These are phyloP conservation scores for Alfaro cultratus DNA, from an alignment of 2,797 vertebrate species.

Conservation along the genomic window DNA sequence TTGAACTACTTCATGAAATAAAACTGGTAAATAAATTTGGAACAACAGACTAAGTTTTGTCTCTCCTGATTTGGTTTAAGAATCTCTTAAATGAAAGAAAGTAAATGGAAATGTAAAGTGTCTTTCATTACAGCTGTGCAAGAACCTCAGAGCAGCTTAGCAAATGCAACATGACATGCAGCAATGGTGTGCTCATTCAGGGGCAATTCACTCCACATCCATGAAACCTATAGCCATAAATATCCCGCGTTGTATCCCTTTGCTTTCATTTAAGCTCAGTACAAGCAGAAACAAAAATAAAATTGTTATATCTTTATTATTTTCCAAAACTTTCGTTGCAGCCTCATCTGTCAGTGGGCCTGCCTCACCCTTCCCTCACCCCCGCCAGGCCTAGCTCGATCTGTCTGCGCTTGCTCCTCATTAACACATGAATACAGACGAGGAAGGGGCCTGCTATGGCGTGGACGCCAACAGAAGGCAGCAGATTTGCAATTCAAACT, in stretches of 20 bases:
- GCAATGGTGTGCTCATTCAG: conserved; percentile 62
- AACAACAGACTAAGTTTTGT: not conserved
- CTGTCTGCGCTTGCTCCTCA: conserved; percentile 77
- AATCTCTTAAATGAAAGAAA: conserved; percentile 1
- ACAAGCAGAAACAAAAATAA: conserved; percentile 11
- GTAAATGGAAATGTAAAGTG: not conserved
- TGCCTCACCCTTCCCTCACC: conserved; percentile 48
- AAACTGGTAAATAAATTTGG: not conserved
- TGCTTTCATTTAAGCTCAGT: conserved; percentile 33
- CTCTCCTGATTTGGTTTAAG: not conserved
- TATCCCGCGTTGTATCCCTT: conserved; percentile 34
- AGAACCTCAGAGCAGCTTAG: conserved; percentile 61
- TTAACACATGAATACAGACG: conserved; percentile 86
- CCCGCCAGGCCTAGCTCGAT: conserved; percentile 70
- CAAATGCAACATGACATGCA: conserved; percentile 71
- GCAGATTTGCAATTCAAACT: conserved; percentile 87
- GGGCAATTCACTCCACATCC: conserved; percentile 58
- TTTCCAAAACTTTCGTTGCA: conserved; percentile 34
- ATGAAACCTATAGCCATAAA: conserved; percentile 39
- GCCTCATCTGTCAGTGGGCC: conserved; percentile 35
- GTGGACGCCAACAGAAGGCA: conserved; percentile 85
- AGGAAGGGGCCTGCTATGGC: conserved; percentile 74
- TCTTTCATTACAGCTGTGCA: conserved; percentile 27
- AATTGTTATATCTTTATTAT: conserved; percentile 61
- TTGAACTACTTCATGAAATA: not conserved